Percentiles rank a stretch among this genome's conserved stretches.
These are phyloP conservation scores for Sycophaga agraensis DNA, from an alignment of 1,140 invertebrate genomes.

Conservation along the genomic window DNA sequence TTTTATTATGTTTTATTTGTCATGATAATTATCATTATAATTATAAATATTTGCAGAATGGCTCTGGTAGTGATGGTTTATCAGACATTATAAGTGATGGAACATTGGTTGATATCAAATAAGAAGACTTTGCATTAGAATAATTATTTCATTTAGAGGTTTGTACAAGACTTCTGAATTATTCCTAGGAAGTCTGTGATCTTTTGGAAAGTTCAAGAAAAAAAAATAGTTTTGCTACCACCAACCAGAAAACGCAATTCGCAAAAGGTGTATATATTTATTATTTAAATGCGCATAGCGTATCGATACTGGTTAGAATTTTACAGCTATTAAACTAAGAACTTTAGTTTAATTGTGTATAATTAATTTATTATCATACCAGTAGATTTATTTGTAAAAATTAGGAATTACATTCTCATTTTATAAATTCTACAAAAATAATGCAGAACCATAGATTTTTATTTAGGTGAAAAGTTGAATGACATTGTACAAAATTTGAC, in stretches of 20 bases:
- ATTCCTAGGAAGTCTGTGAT: conserved; percentile 12
- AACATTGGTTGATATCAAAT: conserved; percentile 35
- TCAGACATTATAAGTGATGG: conserved; percentile 44
- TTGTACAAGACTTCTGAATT: background rate
- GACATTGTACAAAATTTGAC: background rate
- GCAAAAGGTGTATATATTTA: conserved; percentile 17
- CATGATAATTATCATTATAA: background rate
- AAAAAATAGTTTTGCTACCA: conserved; percentile 17
- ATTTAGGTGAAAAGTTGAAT: background rate
- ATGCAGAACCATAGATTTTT: no score
- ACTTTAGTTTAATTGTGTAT: conserved; percentile 4
- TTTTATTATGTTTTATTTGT: background rate
- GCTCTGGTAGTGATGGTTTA: conserved; percentile 32
- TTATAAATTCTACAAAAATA: conserved; percentile 13
- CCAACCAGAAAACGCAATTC: background rate
- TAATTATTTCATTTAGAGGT: conserved; percentile 3
- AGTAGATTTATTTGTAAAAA: conserved; percentile 8
- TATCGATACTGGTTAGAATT: background rate
- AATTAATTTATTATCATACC: background rate
- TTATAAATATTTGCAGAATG: conserved; percentile 31
- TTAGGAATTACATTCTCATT: conserved; percentile 6
- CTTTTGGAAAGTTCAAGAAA: background rate
- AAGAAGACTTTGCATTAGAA: conserved; percentile 3
- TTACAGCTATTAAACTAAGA: background rate
- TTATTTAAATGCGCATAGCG: conserved; percentile 1